phyloP scores from a whole-genome alignment of 2,113 vertebrate genomes.

The Furnarius figulus region DNA sequence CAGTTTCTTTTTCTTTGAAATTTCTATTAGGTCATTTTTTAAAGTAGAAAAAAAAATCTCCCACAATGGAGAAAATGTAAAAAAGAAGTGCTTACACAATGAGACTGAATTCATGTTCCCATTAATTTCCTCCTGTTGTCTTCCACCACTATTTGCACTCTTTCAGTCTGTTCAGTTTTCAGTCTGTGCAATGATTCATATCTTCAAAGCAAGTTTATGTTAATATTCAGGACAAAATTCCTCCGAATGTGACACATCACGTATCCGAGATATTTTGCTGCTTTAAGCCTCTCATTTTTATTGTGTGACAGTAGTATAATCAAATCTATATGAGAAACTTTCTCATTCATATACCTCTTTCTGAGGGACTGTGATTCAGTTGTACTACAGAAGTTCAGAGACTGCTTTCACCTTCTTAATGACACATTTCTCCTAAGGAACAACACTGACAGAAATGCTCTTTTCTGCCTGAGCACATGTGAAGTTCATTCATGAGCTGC shows the following conservation, averaged over 20 bases:
- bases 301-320: neutral
- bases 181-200: neutral
- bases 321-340: neutral
- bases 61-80: neutral
- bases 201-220: neutral
- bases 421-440: neutral
- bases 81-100: neutral
- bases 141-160: neutral
- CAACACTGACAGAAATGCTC: neutral
- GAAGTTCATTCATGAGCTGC: neutral
- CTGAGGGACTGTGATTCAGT: neutral
- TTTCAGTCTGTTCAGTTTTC: neutral
- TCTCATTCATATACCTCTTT: neutral
- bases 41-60: neutral
- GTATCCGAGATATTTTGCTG: neutral
- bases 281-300: neutral
- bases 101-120: neutral
- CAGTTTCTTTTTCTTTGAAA: neutral
- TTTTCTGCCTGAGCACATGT: rapidly evolving
- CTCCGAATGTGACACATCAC: neutral
- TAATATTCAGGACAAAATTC: neutral
- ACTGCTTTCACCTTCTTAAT: neutral
- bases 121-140: neutral
- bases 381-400: neutral
- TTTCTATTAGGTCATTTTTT: neutral